A percentile compares a stretch with the other conserved stretches of the same genome.
phyloP scores from a whole-genome alignment of 2,888 invertebrate genomes.

The Tenthredo amoena region DNA sequence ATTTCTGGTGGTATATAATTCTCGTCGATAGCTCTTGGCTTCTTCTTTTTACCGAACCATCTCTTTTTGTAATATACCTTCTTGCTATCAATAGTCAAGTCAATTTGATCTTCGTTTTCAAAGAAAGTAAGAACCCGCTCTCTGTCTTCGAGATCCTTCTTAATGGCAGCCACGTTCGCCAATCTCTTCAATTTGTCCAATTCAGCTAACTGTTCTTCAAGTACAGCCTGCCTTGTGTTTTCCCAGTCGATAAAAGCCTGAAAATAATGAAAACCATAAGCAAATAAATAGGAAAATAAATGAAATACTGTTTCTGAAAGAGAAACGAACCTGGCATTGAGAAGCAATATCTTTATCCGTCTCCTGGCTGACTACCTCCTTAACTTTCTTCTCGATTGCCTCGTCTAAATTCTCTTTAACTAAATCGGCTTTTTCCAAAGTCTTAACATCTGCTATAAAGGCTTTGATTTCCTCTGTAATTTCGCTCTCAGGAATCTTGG shows the following conservation, averaged over 20 bases:
- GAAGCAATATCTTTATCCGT: constrained; percentile 81
- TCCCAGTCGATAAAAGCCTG: constrained; percentile 83
- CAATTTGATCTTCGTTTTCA: constrained; percentile 88
- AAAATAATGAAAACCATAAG: constrained; percentile 45
- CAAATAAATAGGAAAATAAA: neutral
- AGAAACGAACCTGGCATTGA: constrained; percentile 79
- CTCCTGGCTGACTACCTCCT: constrained; percentile 80
- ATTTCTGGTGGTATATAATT: constrained; percentile 88
- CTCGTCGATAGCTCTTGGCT: constrained; percentile 80
- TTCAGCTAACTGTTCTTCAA: constrained; percentile 82
- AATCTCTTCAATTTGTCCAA: constrained; percentile 79
- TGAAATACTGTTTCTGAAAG: neutral
- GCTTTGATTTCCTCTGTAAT: constrained; percentile 75
- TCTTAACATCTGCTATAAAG: constrained; percentile 67
- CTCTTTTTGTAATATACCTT: constrained; percentile 70
- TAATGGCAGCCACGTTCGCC: constrained; percentile 81
- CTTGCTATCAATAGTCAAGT: constrained; percentile 85
- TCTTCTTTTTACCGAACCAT: constrained; percentile 79
- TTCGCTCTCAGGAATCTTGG: constrained; percentile 68
- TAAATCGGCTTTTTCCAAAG: constrained; percentile 60
- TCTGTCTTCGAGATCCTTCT: constrained; percentile 81
- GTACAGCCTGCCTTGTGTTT: constrained; percentile 79
- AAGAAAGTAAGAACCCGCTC: constrained; percentile 86
- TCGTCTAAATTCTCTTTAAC: constrained; percentile 76
- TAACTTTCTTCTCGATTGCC: constrained; percentile 79